Evolutionary conservation across 2,888 invertebrate species (phyloP).

Genomic region (Drosophila heteroneura): DNA sequence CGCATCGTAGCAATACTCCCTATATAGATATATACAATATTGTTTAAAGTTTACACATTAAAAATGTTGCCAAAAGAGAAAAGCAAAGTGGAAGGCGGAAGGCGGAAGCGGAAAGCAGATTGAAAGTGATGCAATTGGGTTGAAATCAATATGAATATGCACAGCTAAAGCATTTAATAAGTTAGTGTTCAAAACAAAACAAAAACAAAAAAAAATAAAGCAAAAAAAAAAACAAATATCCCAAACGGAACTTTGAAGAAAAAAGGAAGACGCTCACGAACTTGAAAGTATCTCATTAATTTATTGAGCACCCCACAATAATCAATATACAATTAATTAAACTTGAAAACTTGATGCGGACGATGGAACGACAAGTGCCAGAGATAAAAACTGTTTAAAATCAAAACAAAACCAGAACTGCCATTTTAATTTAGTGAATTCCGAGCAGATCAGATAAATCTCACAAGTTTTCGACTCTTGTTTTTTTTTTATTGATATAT

Average conservation of each 20-base stretch:
- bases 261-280: conserved; percentile 18
- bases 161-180: conserved; percentile 69
- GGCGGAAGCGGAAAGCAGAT: background rate
- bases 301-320: conserved; percentile 48
- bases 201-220: conserved; percentile 13
- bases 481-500: conserved; percentile 26
- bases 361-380: conserved; percentile 1
- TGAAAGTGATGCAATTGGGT: conserved; percentile 36
- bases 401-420: conserved; percentile 63
- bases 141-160: conserved; percentile 42
- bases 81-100: conserved; percentile 6
- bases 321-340: conserved; percentile 28
- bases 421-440: conserved; percentile 74
- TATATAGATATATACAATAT: conserved; percentile 25
- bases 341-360: background rate
- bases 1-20: conserved; percentile 22
- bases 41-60: conserved; percentile 59
- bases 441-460: conserved; percentile 35
- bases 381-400: conserved; percentile 21
- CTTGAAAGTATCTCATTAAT: conserved; percentile 69
- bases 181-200: conserved; percentile 48
- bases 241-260: conserved; percentile 16
- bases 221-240: conserved; percentile 25
- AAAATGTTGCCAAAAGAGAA: conserved; percentile 72
- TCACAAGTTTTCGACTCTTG: conserved; percentile 34